Conservation (phyloP, 35 echinoderm and acorn worm species). For the Chiridota heheva region DNA sequence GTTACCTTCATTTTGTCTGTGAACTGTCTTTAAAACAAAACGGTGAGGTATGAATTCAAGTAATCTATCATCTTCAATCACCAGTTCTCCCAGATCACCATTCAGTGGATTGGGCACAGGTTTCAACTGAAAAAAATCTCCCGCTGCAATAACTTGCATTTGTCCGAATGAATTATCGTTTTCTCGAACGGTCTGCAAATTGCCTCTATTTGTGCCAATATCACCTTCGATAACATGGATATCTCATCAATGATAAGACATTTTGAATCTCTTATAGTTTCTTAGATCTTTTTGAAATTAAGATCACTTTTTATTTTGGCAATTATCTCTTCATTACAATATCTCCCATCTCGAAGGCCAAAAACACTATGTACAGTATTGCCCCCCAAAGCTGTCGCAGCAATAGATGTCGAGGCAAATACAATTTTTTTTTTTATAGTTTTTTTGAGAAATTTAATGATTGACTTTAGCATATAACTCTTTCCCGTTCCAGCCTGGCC, state of each 20-base stretch:
- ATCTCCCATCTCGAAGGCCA: not conserved
- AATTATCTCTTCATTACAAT: not conserved
- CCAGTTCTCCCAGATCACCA: not conserved
- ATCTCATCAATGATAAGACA: not conserved
- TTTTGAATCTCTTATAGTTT: not conserved
- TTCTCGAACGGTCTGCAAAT: not conserved
- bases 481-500: constrained; percentile 5
- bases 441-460: not conserved
- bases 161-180: not conserved
- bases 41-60: not conserved
- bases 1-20: constrained; percentile 6
- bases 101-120: not conserved
- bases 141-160: not conserved
- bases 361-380: not conserved
- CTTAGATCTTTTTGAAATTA: not conserved
- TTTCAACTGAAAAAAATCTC: constrained; percentile 14
- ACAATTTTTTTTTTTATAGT: not conserved
- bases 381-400: not conserved
- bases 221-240: not conserved
- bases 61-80: not conserved
- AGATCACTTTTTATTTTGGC: not conserved
- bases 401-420: not conserved
- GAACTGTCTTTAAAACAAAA: not conserved
- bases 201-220: not conserved
- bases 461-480: not conserved